These are phyloP conservation scores for Ellobius talpinus DNA, from an alignment of 2,113 vertebrate genomes.

Conservation along the genomic window DNA sequence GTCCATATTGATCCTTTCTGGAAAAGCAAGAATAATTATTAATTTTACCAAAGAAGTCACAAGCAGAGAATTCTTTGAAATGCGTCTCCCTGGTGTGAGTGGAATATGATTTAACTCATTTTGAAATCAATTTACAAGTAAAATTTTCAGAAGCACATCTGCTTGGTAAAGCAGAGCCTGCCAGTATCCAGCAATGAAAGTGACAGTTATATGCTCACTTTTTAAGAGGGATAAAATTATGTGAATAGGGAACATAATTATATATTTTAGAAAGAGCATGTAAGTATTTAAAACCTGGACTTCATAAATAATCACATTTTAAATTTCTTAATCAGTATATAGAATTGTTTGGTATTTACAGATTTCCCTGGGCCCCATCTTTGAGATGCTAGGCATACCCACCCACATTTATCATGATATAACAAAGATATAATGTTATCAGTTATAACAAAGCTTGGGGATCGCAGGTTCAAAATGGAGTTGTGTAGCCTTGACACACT, in stretches of 20 bases:
- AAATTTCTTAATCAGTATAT: constrained; percentile 46
- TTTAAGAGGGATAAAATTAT: constrained; percentile 73
- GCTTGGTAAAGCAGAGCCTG: constrained; percentile 73
- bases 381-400: background rate
- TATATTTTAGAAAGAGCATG: constrained; percentile 60
- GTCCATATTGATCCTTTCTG: background rate
- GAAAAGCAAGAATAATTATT: constrained; percentile 60
- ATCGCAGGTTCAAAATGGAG: background rate
- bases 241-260: constrained; percentile 75
- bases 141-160: constrained; percentile 79
- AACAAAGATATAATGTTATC: too few species aligned
- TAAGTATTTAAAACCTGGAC: constrained; percentile 52
- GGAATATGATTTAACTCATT: constrained; percentile 73
- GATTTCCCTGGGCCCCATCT: background rate
- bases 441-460: background rate
- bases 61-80: constrained; percentile 62
- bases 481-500: background rate
- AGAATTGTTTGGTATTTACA: background rate
- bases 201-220: constrained; percentile 72
- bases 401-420: background rate
- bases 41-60: constrained; percentile 57
- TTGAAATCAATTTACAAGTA: constrained; percentile 78
- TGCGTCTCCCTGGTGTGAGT: constrained; percentile 60
- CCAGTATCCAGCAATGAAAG: constrained; percentile 67
- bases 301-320: constrained; percentile 50